Evolutionary conservation across 1,140 invertebrate genomes (phyloP).

Genomic region (Goniozus legneri): DNA sequence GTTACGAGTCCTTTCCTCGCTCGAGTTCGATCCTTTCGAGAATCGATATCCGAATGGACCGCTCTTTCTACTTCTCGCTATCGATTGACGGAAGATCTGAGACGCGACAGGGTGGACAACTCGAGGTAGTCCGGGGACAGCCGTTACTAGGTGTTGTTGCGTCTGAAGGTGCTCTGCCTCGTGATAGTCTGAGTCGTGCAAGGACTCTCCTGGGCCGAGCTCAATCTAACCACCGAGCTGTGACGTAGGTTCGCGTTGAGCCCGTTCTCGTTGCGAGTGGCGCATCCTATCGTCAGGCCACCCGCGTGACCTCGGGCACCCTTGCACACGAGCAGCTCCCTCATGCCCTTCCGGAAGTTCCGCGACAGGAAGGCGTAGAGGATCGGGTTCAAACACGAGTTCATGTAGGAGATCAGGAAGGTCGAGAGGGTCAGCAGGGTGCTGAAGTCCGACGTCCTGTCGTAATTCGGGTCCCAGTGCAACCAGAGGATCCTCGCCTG

Average conservation of each 20-base stretch:
- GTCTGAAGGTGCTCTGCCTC: conserved; percentile 19
- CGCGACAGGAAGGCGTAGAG: conserved; percentile 81
- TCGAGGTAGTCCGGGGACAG: too few species aligned
- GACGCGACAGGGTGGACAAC: too few species aligned
- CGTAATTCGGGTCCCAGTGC: conserved; percentile 60
- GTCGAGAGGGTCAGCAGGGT: conserved; percentile 77
- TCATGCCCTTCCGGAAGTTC: conserved; percentile 71
- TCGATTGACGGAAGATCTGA: not conserved
- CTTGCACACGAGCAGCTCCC: conserved; percentile 61
- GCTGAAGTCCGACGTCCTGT: conserved; percentile 65
- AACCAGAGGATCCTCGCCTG: conserved; percentile 82
- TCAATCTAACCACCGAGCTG: conserved; percentile 29
- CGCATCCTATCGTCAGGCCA: conserved; percentile 21
- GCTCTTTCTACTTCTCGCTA: not conserved
- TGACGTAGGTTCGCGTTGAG: conserved; percentile 19
- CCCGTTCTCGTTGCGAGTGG: conserved; percentile 24
- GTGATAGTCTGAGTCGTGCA: conserved; percentile 23
- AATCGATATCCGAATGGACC: too few species aligned
- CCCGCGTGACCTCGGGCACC: conserved; percentile 6
- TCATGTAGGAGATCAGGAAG: conserved; percentile 78
- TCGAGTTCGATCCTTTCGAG: too few species aligned
- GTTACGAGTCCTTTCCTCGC: too few species aligned
- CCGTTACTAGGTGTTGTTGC: conserved; percentile 16
- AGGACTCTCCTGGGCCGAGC: conserved; percentile 28
- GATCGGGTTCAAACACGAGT: conserved; percentile 80